phyloP scores from a whole-genome alignment of 2,113 vertebrate species.

The Platysternon megacephalum region DNA sequence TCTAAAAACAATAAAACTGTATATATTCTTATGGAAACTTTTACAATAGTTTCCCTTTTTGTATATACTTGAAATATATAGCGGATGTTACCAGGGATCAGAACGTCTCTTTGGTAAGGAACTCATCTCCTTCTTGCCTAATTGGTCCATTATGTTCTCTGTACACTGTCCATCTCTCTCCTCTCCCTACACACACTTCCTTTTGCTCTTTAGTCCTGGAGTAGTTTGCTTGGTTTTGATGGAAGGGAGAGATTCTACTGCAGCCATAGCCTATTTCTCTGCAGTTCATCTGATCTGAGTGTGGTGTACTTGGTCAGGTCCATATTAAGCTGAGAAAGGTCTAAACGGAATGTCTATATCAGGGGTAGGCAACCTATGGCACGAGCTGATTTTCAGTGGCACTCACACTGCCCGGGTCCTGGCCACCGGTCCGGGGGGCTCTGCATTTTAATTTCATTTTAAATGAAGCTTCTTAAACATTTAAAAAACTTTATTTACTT shows the following conservation, averaged over 20 bases:
- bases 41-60: constrained; percentile 39
- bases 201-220: background rate
- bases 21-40: constrained; percentile 64
- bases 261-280: background rate
- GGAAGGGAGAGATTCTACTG: background rate
- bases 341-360: accelerated
- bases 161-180: background rate
- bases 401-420: no score
- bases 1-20: constrained; percentile 64
- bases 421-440: no score
- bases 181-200: background rate
- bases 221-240: background rate
- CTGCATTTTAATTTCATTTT: no score
- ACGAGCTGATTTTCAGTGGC: no score
- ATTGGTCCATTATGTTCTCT: background rate
- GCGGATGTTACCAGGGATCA: background rate
- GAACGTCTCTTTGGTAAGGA: constrained; percentile 9
- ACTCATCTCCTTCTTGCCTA: background rate
- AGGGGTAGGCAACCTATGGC: no score
- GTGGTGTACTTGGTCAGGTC: background rate
- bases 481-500: no score
- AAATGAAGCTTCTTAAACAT: no score
- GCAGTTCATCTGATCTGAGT: background rate
- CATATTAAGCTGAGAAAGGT: background rate
- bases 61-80: constrained; percentile 14